These are phyloP conservation scores for Pimephales promelas DNA, from an alignment of 2,113 vertebrate species.

Conservation along the genomic window DNA sequence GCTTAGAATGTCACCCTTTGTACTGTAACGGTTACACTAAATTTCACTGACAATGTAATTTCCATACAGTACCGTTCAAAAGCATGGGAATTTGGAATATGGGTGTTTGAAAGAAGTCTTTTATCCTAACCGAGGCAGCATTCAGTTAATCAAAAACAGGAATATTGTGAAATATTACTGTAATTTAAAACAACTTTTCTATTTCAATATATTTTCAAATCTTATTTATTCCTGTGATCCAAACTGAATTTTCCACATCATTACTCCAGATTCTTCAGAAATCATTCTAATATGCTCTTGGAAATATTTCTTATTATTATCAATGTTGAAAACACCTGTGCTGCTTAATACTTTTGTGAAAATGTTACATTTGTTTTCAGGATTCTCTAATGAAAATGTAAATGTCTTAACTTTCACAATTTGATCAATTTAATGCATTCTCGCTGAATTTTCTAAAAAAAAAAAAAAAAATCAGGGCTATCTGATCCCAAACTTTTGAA, in stretches of 20 bases:
- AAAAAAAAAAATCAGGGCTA: neutral
- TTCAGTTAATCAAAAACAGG: neutral
- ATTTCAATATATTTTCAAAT: neutral
- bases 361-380: neutral
- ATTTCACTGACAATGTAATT: neutral
- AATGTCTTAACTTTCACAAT: neutral
- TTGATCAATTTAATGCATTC: neutral
- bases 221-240: neutral
- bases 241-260: neutral
- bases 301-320: too few species aligned
- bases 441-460: neutral
- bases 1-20: neutral
- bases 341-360: too few species aligned
- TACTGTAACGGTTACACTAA: neutral
- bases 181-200: neutral
- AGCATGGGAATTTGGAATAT: too few species aligned
- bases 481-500: constrained; percentile 13
- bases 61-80: neutral
- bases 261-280: neutral
- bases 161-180: neutral
- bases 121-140: neutral
- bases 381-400: neutral
- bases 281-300: too few species aligned
- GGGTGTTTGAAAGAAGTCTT: neutral
- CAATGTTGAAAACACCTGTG: too few species aligned